phyloP scores from a whole-genome alignment of 2,797 vertebrate genomes.

The Sebastes steindachneri region DNA sequence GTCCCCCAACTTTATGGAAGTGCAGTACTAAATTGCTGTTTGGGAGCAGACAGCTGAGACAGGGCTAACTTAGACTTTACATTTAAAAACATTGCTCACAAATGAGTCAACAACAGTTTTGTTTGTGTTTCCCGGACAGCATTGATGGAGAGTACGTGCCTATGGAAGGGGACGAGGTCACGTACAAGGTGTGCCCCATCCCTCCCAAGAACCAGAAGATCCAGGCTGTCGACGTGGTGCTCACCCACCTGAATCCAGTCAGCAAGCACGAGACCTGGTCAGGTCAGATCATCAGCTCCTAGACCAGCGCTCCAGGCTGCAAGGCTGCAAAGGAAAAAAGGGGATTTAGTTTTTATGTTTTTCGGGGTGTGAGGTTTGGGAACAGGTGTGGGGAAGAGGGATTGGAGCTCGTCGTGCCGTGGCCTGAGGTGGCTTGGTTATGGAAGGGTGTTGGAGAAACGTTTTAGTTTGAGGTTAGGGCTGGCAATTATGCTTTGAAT shows the following conservation, averaged over 20 bases:
- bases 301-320: constrained; percentile 58
- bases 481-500: constrained; percentile 48
- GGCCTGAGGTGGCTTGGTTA: neutral
- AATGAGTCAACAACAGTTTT: neutral
- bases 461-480: neutral
- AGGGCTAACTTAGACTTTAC: neutral
- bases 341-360: constrained; percentile 37
- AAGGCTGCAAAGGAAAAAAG: neutral
- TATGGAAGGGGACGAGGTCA: constrained; percentile 95
- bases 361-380: neutral
- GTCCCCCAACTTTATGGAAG: neutral
- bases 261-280: constrained; percentile 99
- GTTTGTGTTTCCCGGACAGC: constrained; percentile 75
- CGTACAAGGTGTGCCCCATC: constrained; percentile 96
- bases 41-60: neutral
- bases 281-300: constrained; percentile 95
- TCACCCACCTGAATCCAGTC: constrained; percentile 94
- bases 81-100: neutral
- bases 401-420: neutral
- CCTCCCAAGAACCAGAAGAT: constrained; percentile 99
- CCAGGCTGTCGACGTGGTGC: constrained; percentile 96
- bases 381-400: constrained; percentile 1
- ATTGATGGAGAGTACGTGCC: constrained; percentile 98
- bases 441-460: neutral
- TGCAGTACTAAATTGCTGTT: neutral